Conservation (phyloP, 2,797 vertebrate genomes). For the Coregonus sp. region DNA sequence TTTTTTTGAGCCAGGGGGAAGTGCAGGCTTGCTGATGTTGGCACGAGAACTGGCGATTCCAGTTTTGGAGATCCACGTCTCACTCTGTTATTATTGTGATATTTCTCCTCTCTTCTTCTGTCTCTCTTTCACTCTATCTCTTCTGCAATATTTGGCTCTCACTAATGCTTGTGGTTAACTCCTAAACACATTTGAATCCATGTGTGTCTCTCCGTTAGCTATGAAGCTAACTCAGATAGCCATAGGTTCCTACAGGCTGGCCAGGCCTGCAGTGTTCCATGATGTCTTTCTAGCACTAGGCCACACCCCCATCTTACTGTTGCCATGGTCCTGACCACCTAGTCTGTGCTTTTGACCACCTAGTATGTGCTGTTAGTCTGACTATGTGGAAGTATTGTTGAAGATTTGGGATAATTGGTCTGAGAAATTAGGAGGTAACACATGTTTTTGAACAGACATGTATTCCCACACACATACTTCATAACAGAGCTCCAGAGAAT, state of each 20-base stretch:
- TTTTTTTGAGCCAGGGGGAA: neutral
- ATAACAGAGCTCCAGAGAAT: neutral
- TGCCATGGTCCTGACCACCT: conserved; percentile 38
- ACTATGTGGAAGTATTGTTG: conserved; percentile 50
- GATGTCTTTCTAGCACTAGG: neutral
- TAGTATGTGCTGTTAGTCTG: conserved; percentile 34
- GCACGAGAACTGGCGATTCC: conserved; percentile 53
- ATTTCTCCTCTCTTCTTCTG: neutral
- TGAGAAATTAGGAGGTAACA: conserved; percentile 56
- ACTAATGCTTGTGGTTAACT: neutral
- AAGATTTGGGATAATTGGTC: conserved; percentile 52
- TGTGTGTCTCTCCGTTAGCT: neutral
- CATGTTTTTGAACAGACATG: conserved; percentile 55
- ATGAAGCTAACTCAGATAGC: conserved; percentile 3
- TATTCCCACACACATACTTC: conserved; percentile 50
- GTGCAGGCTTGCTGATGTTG: conserved; percentile 38
- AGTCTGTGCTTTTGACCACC: conserved; percentile 34
- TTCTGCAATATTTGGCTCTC: conserved; percentile 12
- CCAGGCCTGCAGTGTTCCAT: neutral
- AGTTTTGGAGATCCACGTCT: conserved; percentile 30
- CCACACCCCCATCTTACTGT: conserved; percentile 15
- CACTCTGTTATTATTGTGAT: conserved; percentile 13
- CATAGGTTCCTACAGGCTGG: conserved; percentile 21
- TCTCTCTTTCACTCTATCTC: neutral
- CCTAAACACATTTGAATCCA: neutral